Conservation (phyloP, 1,140 invertebrate species). For the Macrocentrus cingulum region DNA sequence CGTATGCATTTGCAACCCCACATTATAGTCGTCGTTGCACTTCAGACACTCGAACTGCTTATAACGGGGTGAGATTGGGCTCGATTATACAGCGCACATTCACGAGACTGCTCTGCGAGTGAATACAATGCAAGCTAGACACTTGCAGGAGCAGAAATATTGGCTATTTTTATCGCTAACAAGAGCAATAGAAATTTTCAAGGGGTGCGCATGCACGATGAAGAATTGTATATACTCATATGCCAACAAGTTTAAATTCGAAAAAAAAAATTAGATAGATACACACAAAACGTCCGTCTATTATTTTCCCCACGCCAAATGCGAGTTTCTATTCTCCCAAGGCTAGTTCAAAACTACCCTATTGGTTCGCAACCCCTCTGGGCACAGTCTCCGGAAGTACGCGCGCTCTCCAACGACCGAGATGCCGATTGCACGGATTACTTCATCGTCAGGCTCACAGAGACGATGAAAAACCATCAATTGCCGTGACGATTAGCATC, state of each 20-base stretch:
- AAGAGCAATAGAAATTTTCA: neutral
- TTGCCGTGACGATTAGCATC: no score
- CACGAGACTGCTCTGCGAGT: no score
- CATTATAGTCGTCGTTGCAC: constrained; percentile 16
- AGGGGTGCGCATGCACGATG: neutral
- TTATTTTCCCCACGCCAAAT: no score
- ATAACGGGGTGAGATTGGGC: constrained; percentile 33
- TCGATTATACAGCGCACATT: no score
- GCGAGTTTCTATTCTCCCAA: constrained; percentile 15
- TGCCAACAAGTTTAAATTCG: no score
- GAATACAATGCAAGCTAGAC: no score
- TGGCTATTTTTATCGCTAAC: neutral
- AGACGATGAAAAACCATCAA: no score
- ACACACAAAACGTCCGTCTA: neutral
- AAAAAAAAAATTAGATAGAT: no score
- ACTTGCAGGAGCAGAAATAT: neutral
- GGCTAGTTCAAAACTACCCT: constrained; percentile 13
- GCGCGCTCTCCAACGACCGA: constrained; percentile 36
- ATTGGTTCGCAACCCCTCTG: neutral
- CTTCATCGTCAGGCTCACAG: no score
- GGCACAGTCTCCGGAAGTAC: constrained; percentile 25
- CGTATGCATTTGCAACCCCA: neutral
- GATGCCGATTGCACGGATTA: constrained; percentile 36
- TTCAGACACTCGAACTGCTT: constrained; percentile 32
- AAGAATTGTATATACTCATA: neutral